Conservation (phyloP, 2,113 vertebrate species). For the Xiphophorus couchianus region DNA sequence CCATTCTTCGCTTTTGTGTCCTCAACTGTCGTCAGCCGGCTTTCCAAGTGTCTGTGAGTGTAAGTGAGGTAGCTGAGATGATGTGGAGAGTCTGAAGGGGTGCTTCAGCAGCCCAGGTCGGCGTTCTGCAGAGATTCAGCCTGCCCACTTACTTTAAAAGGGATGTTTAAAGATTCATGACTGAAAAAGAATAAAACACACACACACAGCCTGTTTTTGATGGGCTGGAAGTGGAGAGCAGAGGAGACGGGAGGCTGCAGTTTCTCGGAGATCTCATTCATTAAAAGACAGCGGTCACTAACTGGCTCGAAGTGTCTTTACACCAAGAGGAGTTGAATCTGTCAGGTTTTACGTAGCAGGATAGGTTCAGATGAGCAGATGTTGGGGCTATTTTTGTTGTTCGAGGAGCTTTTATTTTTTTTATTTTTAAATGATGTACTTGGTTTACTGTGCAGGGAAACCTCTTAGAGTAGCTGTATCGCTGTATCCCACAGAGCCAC, state of each 20-base stretch:
- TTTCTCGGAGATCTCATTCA: constrained; percentile 34
- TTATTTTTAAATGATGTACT: constrained; percentile 16
- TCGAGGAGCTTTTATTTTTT: constrained; percentile 2
- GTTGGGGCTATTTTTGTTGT: constrained; percentile 4
- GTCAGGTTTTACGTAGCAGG: constrained; percentile 31
- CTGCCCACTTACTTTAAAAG: constrained; percentile 53
- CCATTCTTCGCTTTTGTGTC: neutral
- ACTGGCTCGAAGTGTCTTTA: constrained; percentile 37
- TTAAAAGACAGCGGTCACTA: constrained; percentile 39
- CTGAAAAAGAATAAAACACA: constrained; percentile 18
- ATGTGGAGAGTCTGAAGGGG: constrained; percentile 40
- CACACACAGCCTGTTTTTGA: constrained; percentile 24
- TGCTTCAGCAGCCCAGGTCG: constrained; percentile 61
- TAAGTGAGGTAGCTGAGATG: constrained; percentile 11
- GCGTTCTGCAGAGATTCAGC: constrained; percentile 50
- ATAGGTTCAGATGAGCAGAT: constrained; percentile 12
- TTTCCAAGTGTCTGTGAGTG: constrained; percentile 11
- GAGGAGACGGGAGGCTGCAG: constrained; percentile 38
- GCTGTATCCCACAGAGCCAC: constrained; percentile 23
- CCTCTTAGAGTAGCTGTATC: neutral
- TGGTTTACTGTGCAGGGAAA: constrained; percentile 6
- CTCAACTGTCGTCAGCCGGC: constrained; percentile 26
- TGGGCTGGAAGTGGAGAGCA: constrained; percentile 28
- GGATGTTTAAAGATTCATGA: constrained; percentile 71
- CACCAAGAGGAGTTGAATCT: constrained; percentile 32